These are phyloP conservation scores for Cinclus cinclus DNA, from an alignment of 2,113 vertebrate species.

Conservation along the genomic window DNA sequence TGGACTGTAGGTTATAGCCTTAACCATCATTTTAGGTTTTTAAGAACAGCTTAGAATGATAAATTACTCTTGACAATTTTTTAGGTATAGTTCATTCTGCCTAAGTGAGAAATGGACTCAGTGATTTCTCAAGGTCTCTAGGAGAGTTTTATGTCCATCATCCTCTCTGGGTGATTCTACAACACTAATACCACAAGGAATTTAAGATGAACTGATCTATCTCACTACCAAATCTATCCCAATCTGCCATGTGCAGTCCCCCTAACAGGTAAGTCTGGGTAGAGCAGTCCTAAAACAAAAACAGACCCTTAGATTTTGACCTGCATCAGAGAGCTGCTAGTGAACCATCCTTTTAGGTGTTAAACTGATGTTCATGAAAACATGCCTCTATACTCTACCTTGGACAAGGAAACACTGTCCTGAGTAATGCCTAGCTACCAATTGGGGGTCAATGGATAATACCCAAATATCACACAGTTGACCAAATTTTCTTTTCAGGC, in stretches of 20 bases:
- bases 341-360: background rate
- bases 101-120: background rate
- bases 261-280: background rate
- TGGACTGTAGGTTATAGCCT: background rate
- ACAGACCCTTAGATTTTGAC: background rate
- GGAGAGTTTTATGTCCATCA: background rate
- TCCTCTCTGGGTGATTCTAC: background rate
- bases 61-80: slow-evolving; percentile 36
- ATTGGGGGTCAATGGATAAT: background rate
- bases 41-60: slow-evolving; percentile 1
- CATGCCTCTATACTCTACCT: too few relatives aligned
- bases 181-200: background rate
- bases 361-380: background rate
- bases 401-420: background rate
- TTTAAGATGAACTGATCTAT: background rate
- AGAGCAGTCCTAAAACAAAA: background rate
- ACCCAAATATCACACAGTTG: background rate
- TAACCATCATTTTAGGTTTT: background rate
- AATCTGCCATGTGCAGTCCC: accelerated
- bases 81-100: slow-evolving; percentile 6
- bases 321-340: background rate
- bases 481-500: background rate
- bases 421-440: background rate
- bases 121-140: background rate
- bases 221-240: background rate